Conservation (phyloP, 2,888 invertebrate species). For the Pandemis cinnamomeana region DNA sequence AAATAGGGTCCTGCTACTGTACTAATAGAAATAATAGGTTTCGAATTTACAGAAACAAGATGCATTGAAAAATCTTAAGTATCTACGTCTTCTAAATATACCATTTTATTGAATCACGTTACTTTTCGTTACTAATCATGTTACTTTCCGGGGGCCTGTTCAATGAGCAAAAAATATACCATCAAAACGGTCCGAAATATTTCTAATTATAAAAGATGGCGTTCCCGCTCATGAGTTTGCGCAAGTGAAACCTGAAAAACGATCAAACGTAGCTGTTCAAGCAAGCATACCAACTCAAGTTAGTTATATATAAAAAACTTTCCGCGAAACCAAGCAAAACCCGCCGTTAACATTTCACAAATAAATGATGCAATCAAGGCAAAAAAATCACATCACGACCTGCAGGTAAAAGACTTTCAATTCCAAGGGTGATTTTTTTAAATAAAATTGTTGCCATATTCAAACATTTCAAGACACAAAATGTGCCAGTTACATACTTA, state of each 20-base stretch:
- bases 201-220: not conserved
- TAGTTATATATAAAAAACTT: not conserved
- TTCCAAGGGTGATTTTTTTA: not conserved
- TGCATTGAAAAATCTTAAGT: too few species aligned
- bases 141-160: too few species aligned
- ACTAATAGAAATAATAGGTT: too few species aligned
- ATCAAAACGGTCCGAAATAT: not conserved
- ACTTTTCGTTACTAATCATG: too few species aligned
- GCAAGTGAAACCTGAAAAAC: conserved; percentile 14
- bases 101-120: too few species aligned
- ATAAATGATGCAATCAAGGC: not conserved
- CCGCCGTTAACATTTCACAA: not conserved
- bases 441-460: too few species aligned
- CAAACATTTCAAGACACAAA: too few species aligned
- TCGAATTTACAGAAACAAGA: too few species aligned
- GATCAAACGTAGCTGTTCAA: not conserved
- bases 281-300: not conserved
- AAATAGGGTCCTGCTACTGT: too few species aligned
- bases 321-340: not conserved
- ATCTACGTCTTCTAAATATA: too few species aligned
- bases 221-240: not conserved
- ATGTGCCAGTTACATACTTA: too few species aligned
- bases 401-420: not conserved
- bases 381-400: not conserved
- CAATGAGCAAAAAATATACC: not conserved